Evolutionary conservation across 2,888 invertebrate genomes (phyloP).

Genomic region (Drosophila aldrichi): DNA sequence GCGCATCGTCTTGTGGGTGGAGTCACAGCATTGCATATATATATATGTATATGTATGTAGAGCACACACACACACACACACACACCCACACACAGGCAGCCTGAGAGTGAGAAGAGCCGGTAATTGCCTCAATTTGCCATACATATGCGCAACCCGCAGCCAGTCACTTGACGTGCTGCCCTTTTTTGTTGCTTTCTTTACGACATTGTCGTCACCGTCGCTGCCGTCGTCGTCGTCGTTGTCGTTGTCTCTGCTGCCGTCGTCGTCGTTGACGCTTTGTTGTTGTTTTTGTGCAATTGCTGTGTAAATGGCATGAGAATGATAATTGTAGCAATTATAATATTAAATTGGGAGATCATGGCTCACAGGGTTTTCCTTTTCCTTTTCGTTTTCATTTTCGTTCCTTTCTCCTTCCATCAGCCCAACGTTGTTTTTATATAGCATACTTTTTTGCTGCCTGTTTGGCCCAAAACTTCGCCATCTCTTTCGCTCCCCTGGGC

Average conservation of each 20-base stretch:
- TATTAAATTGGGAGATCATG: slow-evolving; percentile 85
- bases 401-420: slow-evolving; percentile 9
- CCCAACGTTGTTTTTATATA: slow-evolving; percentile 54
- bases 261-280: slow-evolving; percentile 8
- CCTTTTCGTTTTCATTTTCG: slow-evolving; percentile 3
- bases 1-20: slow-evolving; percentile 47
- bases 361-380: slow-evolving; percentile 78
- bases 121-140: slow-evolving; percentile 79
- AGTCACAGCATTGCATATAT: slow-evolving; percentile 33
- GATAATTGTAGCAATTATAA: slow-evolving; percentile 86
- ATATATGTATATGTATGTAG: slow-evolving; percentile 15
- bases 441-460: slow-evolving; percentile 68
- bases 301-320: slow-evolving; percentile 83
- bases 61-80: slow-evolving; percentile 21
- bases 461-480: slow-evolving; percentile 11
- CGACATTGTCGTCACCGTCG: slow-evolving; percentile 18
- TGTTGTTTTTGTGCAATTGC: slow-evolving; percentile 75
- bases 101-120: slow-evolving; percentile 54
- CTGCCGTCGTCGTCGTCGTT: slow-evolving; percentile 1
- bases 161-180: slow-evolving; percentile 60
- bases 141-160: slow-evolving; percentile 53
- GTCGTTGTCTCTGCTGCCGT: background rate
- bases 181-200: slow-evolving; percentile 52
- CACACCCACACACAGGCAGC: slow-evolving; percentile 10
- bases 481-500: slow-evolving; percentile 43